These are phyloP conservation scores for Plecturocebus donacophilus DNA, from an alignment of 2,113 vertebrate species.

Conservation along the genomic window DNA sequence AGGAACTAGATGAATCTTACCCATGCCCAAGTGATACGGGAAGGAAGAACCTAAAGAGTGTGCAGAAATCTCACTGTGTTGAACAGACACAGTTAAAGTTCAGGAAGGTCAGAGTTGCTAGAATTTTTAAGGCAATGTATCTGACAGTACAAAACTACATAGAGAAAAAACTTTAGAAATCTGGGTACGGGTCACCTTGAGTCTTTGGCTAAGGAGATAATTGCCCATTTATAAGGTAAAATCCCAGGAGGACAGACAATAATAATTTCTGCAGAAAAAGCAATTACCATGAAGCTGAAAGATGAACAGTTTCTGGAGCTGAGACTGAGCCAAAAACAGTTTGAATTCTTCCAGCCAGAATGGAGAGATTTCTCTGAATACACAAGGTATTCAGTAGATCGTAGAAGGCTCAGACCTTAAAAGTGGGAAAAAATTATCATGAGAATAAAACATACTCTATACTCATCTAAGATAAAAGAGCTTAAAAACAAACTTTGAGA, in stretches of 20 bases:
- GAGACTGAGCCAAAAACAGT: background rate
- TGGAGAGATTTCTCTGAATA: background rate
- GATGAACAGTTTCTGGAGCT: background rate
- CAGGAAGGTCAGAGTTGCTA: background rate
- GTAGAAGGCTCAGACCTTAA: background rate
- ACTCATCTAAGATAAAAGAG: background rate
- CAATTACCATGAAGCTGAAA: background rate
- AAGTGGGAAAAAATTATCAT: background rate
- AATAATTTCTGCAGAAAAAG: conserved; percentile 11
- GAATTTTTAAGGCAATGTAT: background rate
- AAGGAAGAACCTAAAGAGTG: background rate
- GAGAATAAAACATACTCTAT: background rate
- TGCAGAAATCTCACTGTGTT: background rate
- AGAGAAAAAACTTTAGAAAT: background rate
- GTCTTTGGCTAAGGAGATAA: background rate
- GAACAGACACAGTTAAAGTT: background rate
- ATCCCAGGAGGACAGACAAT: background rate
- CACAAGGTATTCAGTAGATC: background rate
- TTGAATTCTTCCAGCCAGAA: background rate
- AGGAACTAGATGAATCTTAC: background rate
- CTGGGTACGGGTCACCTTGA: background rate
- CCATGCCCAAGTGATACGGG: background rate
- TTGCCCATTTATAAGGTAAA: background rate
- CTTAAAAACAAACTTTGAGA: background rate
- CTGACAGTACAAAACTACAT: background rate